Evolutionary conservation across 2,113 vertebrate genomes (phyloP).

Genomic region (Pangasianodon hypophthalmus): DNA sequence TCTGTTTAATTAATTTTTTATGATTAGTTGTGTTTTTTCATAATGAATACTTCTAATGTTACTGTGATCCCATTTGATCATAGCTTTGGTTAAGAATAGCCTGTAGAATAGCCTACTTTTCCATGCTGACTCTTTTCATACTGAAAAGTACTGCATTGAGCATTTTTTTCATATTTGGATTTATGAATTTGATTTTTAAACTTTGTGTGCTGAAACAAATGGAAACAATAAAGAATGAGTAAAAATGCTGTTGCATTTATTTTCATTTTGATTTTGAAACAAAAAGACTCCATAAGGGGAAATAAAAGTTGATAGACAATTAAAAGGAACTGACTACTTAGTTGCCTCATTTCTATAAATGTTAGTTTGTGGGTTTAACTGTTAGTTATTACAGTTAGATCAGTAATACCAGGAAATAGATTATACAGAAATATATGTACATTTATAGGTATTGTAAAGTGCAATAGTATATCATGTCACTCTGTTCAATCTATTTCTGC

Average conservation of each 20-base stretch:
- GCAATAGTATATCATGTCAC: not conserved
- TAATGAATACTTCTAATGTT: not conserved
- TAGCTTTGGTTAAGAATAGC: not conserved
- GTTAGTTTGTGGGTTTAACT: not conserved
- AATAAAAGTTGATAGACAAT: not conserved
- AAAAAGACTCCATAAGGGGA: not conserved
- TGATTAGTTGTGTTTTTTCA: not conserved
- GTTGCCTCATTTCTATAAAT: not conserved
- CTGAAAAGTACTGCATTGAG: not conserved
- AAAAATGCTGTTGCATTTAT: not conserved
- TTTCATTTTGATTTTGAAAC: not conserved
- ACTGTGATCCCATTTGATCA: not conserved
- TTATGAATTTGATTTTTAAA: not conserved
- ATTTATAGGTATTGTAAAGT: not conserved
- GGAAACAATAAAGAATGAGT: not conserved
- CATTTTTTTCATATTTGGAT: not conserved
- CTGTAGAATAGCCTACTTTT: not conserved
- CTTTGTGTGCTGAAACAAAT: not conserved
- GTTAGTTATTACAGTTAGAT: not conserved
- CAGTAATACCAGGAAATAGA: not conserved
- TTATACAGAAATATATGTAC: not conserved
- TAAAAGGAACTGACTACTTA: not conserved
- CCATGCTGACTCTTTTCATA: not conserved
- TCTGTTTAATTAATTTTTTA: not conserved
- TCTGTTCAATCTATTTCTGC: not conserved